Conservation (phyloP, 2,888 invertebrate species). For the Tubulanus polymorphus region DNA sequence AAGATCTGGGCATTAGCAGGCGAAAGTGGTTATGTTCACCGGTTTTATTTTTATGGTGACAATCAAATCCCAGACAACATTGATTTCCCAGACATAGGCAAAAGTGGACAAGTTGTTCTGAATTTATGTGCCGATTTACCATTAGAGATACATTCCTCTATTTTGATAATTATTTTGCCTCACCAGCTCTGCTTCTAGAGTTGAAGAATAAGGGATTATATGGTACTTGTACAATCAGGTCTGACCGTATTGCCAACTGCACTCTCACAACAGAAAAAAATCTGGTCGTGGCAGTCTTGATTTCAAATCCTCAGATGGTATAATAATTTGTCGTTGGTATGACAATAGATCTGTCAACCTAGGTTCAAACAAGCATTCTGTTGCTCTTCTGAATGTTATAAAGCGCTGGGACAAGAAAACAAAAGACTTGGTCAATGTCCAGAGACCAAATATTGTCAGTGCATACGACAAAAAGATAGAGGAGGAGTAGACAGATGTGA, state of each 20-base stretch:
- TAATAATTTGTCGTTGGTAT: constrained; percentile 2
- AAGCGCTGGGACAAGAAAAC: neutral
- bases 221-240: constrained; percentile 12
- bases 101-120: constrained; percentile 9
- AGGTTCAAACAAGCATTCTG: neutral
- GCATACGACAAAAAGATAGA: neutral
- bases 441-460: neutral
- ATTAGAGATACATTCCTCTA: neutral
- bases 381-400: neutral
- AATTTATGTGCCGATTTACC: constrained; percentile 1
- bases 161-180: constrained; percentile 13
- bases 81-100: neutral
- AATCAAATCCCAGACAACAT: neutral
- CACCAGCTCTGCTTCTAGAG: constrained; percentile 7
- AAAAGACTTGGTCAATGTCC: neutral
- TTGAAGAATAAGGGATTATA: constrained; percentile 1
- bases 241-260: constrained; percentile 2
- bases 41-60: constrained; percentile 3
- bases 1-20: constrained; percentile 11
- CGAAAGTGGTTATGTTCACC: constrained; percentile 10
- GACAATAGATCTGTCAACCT: constrained; percentile 1
- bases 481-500: constrained; percentile 1
- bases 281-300: neutral
- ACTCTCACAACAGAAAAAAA: neutral
- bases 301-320: neutral